Base-by-base conservation (phyloP, 1,140 invertebrate genomes). In the Ruditapes philippinarum region DNA sequence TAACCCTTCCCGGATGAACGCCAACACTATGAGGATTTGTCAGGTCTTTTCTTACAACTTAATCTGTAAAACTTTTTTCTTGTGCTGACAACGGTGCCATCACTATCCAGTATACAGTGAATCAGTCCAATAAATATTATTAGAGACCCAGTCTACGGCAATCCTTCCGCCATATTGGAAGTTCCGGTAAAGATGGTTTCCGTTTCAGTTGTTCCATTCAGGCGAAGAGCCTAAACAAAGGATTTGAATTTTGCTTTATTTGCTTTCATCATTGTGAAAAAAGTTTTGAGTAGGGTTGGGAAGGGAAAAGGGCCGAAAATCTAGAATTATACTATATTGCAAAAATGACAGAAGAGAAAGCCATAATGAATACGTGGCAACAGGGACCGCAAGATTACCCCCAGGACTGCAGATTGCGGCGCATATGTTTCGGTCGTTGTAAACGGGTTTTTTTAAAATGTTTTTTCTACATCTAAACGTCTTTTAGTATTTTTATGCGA, bases 121-220 rank as follows among this genome's bases (percentile, higher is more conserved):
- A 96, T 99, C 99, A 0, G 98, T 98, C 98, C 99, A 99, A 95
- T 99, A 99, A 60, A 99, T 97, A 95, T 99, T 99, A 91, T 98
- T 98, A 90, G 98, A 97, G 31, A 98, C 96, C 97, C 98, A 99
- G 96, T 99, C 99, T 19, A 99, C 97, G 3, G 98, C 97, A 81
- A 99, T n/a, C 99, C 99, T 96, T 99, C 99, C 22, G 94, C 93
- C 33, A 92, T 91, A n/a, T 83, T 82, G 0, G 94, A 95, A 0
- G 93, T 94, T 1, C 93, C 93, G 11, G 90, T 91, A 70, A 92
- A 93, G 0, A 95, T 68, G 40, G 91, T 91, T 28, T 73, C 60
- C 0, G 94, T 93, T 7, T 92, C 88, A 0, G 90, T 92, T n/a
- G 91, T 89, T 0, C 94, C 93, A 79, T 93, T 90, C 17, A 93